Evolutionary conservation across 2,888 invertebrate genomes (phyloP), one percentile per base, ranked within the genome.

Genomic region (Metopia argyrocephala): DNA sequence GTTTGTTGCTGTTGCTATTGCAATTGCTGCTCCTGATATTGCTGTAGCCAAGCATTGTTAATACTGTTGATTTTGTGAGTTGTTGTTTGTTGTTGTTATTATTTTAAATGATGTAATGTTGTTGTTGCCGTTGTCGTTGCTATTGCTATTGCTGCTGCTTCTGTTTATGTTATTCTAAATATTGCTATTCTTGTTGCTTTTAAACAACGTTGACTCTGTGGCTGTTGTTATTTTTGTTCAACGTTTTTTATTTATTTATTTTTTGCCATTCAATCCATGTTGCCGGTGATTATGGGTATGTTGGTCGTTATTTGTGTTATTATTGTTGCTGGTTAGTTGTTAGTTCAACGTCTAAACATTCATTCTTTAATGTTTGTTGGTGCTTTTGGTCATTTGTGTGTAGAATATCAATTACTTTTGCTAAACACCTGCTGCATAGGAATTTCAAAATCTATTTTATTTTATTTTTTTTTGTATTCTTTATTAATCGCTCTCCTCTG

Each of bases 361-460:
- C 38, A 64, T 54, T 73, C 61, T 66, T 54, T 61, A 57, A 59
- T 74, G 73, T 69, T 66, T 38, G 56, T 78, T 68, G 74, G 74
- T 18, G 62, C 73, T 79, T 80, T 80, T 78, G 83, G 78, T 86
- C 86, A 86, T 86, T 75, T 87, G 87, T 88, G 87, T 85, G 86
- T 85, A 85, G 90, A 89, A 90, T 89, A 89, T 89, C 89, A 89
- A 89, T 89, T 89, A 89, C 90, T 89, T 89, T 88, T 89, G 89
- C 89, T 89, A 89, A 90, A 90, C 89, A 89, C 89, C 89, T 89
- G 89, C 89, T 89, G 86, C 88, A 89, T 86, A 86, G 90, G 89
- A 89, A 89, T 89, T 89, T 86, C 83, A 74, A 78, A 38, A 74
- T 74, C 70, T 84, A 78, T 65, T 9, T 15, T 9, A 12, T 38